Conservation (phyloP, 2,113 vertebrate species). For the Clarias magur region DNA sequence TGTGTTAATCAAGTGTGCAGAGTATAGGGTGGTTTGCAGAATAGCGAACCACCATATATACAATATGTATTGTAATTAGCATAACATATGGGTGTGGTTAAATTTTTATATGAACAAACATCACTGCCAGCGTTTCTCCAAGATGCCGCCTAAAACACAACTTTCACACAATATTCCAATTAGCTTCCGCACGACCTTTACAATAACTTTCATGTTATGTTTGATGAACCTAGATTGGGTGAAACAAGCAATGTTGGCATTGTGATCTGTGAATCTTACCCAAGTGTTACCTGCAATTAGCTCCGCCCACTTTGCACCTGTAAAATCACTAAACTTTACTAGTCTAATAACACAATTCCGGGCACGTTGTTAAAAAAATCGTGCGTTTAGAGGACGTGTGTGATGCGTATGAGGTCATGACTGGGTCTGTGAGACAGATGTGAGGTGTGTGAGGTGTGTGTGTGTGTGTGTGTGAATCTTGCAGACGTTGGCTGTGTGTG, state of each 20-base stretch:
- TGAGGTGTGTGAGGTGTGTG: constrained; percentile 60
- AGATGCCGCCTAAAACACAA: background rate
- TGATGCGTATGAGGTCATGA: constrained; percentile 70
- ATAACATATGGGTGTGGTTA: background rate
- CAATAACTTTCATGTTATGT: background rate
- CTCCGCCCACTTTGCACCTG: background rate
- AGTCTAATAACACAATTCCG: too few relatives aligned
- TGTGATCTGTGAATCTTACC: background rate
- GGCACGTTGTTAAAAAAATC: background rate
- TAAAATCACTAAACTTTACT: background rate
- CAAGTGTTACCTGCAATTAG: background rate
- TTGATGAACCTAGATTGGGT: background rate
- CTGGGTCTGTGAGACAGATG: constrained; percentile 76
- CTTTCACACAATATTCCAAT: background rate
- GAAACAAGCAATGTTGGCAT: too few relatives aligned
- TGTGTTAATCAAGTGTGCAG: background rate
- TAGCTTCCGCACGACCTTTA: background rate
- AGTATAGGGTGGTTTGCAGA: too few relatives aligned
- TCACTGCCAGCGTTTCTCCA: background rate
- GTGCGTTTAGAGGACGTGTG: constrained; percentile 60
- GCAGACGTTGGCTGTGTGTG: constrained; percentile 64
- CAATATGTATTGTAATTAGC: too few relatives aligned
- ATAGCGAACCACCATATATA: background rate
- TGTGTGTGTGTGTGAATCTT: constrained; percentile 58
- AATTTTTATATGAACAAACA: background rate